Percentiles rank a stretch among this genome's conserved stretches.
These are phyloP conservation scores for Eupithecia abbreviata DNA, from an alignment of 2,888 invertebrate species.

Conservation along the genomic window DNA sequence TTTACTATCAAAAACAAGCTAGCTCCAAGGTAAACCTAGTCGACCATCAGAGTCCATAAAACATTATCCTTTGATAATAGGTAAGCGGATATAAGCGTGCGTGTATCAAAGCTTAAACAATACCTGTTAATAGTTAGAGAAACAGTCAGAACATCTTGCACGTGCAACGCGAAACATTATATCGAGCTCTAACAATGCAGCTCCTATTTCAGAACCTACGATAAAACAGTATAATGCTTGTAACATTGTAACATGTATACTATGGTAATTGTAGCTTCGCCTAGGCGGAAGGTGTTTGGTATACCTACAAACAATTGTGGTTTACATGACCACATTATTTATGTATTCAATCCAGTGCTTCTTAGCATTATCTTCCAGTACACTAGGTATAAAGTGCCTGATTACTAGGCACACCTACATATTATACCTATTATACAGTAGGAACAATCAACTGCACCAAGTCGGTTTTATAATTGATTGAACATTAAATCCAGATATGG, in stretches of 20 bases:
- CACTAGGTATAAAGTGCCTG: background rate
- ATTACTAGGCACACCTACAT: background rate
- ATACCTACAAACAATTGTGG: background rate
- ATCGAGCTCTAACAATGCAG: conserved; percentile 41
- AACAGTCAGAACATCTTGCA: conserved; percentile 6
- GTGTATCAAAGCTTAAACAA: background rate
- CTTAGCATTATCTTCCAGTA: background rate
- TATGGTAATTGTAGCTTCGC: background rate
- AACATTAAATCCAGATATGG: background rate
- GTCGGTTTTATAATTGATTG: background rate
- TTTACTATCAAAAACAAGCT: background rate
- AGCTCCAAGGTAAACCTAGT: background rate
- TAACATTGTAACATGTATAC: background rate
- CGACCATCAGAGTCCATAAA: background rate
- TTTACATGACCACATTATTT: conserved; percentile 5
- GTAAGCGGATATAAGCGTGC: background rate
- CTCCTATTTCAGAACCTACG: conserved; percentile 50
- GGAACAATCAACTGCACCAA: background rate
- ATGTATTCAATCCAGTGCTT: conserved; percentile 15
- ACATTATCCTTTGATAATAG: background rate
- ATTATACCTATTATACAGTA: background rate
- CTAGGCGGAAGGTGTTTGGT: background rate
- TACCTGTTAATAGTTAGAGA: background rate
- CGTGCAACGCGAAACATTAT: conserved; percentile 23
- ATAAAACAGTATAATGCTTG: conserved; percentile 52